Evolutionary conservation across 2,888 invertebrate species (phyloP).

Genomic region (Endotricha flammealis): DNA sequence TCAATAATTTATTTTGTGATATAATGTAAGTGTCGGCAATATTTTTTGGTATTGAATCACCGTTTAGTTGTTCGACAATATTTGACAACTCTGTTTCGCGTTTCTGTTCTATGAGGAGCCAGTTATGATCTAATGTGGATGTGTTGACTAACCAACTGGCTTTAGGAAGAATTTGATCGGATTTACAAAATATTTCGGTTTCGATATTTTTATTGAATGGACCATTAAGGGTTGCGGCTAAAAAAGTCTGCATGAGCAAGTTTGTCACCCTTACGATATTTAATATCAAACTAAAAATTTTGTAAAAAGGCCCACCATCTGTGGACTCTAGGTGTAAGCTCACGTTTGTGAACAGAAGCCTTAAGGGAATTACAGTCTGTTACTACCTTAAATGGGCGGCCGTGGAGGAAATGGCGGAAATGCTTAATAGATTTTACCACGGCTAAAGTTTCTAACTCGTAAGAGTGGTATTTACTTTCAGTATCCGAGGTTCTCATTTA

Average conservation of each 20-base stretch:
- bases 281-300: no score
- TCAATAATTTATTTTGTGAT: not conserved
- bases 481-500: constrained; percentile 7
- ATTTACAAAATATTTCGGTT: no score
- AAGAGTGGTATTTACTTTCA: constrained; percentile 16
- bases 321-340: not conserved
- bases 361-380: no score
- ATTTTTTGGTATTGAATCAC: no score
- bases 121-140: constrained; percentile 8
- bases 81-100: not conserved
- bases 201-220: not conserved
- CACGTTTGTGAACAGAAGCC: not conserved
- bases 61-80: no score
- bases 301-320: no score
- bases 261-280: constrained; percentile 2
- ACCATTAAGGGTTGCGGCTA: constrained; percentile 2
- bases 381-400: not conserved
- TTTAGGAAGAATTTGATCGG: no score
- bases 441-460: no score
- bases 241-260: no score
- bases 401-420: constrained; percentile 11
- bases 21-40: no score
- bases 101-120: constrained; percentile 8
- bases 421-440: no score
- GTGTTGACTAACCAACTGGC: no score